Base-by-base conservation (phyloP, 1,140 invertebrate species). In the Zaprionus gabonicus region DNA sequence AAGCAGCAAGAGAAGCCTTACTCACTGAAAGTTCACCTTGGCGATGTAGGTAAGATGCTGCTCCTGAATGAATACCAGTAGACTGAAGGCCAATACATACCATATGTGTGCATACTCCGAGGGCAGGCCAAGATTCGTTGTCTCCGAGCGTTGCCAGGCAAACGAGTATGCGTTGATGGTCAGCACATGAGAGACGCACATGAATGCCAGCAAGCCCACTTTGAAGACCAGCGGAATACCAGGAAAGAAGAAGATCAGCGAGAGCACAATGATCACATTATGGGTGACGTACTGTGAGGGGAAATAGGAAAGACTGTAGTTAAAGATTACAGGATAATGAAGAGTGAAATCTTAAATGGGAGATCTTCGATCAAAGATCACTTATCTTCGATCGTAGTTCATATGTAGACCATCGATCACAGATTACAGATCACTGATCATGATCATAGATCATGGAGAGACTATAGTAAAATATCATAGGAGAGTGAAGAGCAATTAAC, bases 141-240 rank as follows among this genome's bases (percentile, higher is more conserved):
- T 91, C 97, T 97, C 96, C 96, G 98, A 71, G 96, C 94, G 91
- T 25, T 68, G 55, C 15, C 56, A 82, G 46, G 53, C 76, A 95
- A 94, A 4, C 96, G 94, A 76, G 95, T 95, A 4, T 93, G 81
- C 5, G 94, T 82, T 56, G 95, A 96, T 25, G 96, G 93, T 4
- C 95, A 76, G 12, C 3, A 80, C 4, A 17, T 82, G 73, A 1
- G 51, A 15, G 20, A 38, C 25, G 4, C 64, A n/a, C 4, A 76
- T 59, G 1, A 64, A 6, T 1, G 53, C 4, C 12, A 59, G 31
- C 3, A 74, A 3, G n/a, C 6, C 71, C 57, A 97, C 93, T 93
- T 98, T 99, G 20, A 98, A 93, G 64, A 96, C 92, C 77, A 97
- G 96, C 84, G 97, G 96, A 12, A 98, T 95, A 72, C 96, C 94